Percentiles rank a stretch among this genome's conserved stretches.
These are phyloP conservation scores for Anarhynchus alexandrinus DNA, from an alignment of 2,113 vertebrate genomes.

Conservation along the genomic window DNA sequence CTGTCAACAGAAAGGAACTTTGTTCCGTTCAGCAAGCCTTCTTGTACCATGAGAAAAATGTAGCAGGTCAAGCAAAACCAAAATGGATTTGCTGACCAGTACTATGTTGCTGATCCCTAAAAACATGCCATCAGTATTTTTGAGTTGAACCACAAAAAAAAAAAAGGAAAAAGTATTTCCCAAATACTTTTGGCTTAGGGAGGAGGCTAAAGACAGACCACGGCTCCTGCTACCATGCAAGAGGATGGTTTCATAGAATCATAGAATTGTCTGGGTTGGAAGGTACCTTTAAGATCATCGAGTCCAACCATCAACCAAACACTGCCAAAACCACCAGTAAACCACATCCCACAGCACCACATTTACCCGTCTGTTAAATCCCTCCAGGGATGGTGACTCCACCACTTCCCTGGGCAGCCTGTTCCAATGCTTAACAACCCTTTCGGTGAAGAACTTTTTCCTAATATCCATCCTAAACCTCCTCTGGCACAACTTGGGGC, in stretches of 20 bases:
- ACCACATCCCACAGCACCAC: too few species aligned
- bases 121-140: neutral
- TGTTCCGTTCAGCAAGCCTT: neutral
- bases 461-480: too few species aligned
- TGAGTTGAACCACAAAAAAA: neutral
- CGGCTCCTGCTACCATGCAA: neutral
- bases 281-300: too few species aligned
- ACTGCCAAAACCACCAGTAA: too few species aligned
- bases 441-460: too few species aligned
- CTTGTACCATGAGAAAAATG: neutral
- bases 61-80: neutral
- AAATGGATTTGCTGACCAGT: neutral
- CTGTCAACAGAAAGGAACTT: neutral
- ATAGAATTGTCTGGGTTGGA: too few species aligned
- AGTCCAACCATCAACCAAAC: too few species aligned
- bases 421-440: too few species aligned
- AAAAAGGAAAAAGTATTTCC: neutral
- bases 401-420: too few species aligned
- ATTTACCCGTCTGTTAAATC: too few species aligned
- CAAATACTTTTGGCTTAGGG: neutral
- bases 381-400: too few species aligned
- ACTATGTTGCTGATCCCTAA: neutral
- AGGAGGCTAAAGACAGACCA: neutral
- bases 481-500: too few species aligned
- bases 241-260: neutral